Evolutionary conservation across 2,113 vertebrate genomes (phyloP), one percentile per base, ranked within the genome.

Genomic region (Neomonachus schauinslandi): DNA sequence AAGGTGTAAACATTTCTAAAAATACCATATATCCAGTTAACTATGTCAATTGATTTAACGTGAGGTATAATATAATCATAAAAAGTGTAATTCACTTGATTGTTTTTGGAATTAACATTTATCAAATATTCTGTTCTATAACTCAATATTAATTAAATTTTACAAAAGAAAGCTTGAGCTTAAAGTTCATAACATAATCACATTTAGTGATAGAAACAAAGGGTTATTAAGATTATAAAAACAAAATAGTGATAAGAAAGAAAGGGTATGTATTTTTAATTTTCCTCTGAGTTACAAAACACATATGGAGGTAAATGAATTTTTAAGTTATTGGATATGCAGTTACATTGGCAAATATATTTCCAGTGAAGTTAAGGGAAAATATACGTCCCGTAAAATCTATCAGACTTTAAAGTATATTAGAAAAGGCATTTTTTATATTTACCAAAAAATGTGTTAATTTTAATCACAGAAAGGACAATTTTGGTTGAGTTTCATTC

Each of bases 401-500:
- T 82, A 12, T 92, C 61, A 36, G 15, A 61, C 10, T 93, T 19
- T 81, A 26, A 92, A 81, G 28, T 63, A 39, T 12, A 39, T 91
- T 93, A 24, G 11, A 74, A 85, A 94, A 4, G 16, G 31, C 11
- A 61, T 82, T 89, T 81, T 89, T 26, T 84, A 49, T 74, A 46
- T 59, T 97, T 76, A 96, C 42, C 26, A 63, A 92, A 94, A 94
- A 83, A 87, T 13, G 5, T 83, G 80, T 89, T 98, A 28, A 88
- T 93, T 97, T 97, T 97, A 81, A 93, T 95, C 76, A 96, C 8
- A 92, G 46, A 81, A 21, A 77, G 33, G 65, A 61, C 18, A 42
- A 42, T 89, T 93, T 95, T 61, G 12, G 26, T 80, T 92, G 46
- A 82, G 16, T 94, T 98, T 96, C 31, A 74, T 76, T 97, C 51